Percentiles rank a stretch among this genome's conserved stretches.
Evolutionary conservation across 2,797 vertebrate genomes (phyloP).

Genomic region (Ptychobarbus kaznakovi): DNA sequence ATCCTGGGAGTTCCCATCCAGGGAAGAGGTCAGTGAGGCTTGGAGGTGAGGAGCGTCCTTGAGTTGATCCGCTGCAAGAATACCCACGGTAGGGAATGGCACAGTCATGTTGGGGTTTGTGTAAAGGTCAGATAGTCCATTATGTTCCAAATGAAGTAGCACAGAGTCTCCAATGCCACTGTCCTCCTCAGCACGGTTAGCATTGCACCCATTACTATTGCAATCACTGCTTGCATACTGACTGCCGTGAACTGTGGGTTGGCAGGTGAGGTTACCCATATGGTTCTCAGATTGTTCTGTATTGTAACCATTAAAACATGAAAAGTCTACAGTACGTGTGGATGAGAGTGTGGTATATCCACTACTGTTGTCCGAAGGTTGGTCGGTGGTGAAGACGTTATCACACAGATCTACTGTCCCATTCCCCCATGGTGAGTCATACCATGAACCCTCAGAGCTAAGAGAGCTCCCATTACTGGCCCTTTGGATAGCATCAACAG

Average conservation of each 20-base stretch:
- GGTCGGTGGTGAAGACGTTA: slow-evolving; percentile 74
- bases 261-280: slow-evolving; percentile 24
- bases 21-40: slow-evolving; percentile 77
- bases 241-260: slow-evolving; percentile 5
- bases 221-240: slow-evolving; percentile 37
- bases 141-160: slow-evolving; percentile 68
- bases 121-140: slow-evolving; percentile 77
- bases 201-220: slow-evolving; percentile 58
- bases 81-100: slow-evolving; percentile 69
- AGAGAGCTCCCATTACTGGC: slow-evolving; percentile 92
- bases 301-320: slow-evolving; percentile 20
- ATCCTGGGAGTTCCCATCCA: slow-evolving; percentile 72
- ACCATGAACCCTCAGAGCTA: slow-evolving; percentile 93
- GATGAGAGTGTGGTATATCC: slow-evolving; percentile 69
- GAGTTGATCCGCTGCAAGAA: slow-evolving; percentile 72
- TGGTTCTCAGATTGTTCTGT: slow-evolving; percentile 38
- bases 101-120: slow-evolving; percentile 71
- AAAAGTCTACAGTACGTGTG: slow-evolving; percentile 56
- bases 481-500: slow-evolving; percentile 76
- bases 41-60: slow-evolving; percentile 70
- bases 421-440: slow-evolving; percentile 90
- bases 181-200: slow-evolving; percentile 72
- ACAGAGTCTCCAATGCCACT: slow-evolving; percentile 72
- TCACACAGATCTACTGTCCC: slow-evolving; percentile 80
- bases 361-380: slow-evolving; percentile 75